Conservation (phyloP, 1,140 invertebrate species). For the Rhyacophila brunnea region DNA sequence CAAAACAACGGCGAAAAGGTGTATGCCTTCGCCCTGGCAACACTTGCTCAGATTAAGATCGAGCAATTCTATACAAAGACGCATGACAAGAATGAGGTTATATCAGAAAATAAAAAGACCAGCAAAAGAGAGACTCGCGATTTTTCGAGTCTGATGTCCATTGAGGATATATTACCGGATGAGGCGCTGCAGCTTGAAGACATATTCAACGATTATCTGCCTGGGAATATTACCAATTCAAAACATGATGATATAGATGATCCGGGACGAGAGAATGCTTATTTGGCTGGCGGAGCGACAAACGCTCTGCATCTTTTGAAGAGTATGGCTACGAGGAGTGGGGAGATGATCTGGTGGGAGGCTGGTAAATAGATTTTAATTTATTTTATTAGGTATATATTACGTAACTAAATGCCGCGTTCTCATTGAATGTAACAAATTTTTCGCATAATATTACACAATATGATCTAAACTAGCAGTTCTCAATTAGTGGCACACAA, state of each 20-base stretch:
- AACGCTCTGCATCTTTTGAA: conserved; percentile 31
- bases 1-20: conserved; percentile 12
- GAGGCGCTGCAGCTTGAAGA: background rate
- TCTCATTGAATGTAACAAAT: too few relatives aligned
- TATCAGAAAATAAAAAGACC: conserved; percentile 4
- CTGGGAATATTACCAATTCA: too few relatives aligned
- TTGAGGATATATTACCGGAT: background rate
- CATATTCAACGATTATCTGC: background rate
- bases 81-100: conserved; percentile 15
- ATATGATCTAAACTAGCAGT: too few relatives aligned
- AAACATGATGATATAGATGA: too few relatives aligned
- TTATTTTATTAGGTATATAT: background rate
- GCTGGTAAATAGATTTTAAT: conserved; percentile 37
- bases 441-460: too few relatives aligned
- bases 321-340: conserved; percentile 40
- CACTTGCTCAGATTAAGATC: conserved; percentile 48
- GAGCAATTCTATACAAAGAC: conserved; percentile 19
- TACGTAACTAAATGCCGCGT: too few relatives aligned
- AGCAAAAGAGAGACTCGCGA: background rate
- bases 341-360: conserved; percentile 50
- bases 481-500: too few relatives aligned
- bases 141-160: background rate
- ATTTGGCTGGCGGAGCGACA: conserved; percentile 21
- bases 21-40: conserved; percentile 57
- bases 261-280: conserved; percentile 1